Base-by-base conservation (phyloP, 2,888 invertebrate genomes). In the Eupithecia insigniata region DNA sequence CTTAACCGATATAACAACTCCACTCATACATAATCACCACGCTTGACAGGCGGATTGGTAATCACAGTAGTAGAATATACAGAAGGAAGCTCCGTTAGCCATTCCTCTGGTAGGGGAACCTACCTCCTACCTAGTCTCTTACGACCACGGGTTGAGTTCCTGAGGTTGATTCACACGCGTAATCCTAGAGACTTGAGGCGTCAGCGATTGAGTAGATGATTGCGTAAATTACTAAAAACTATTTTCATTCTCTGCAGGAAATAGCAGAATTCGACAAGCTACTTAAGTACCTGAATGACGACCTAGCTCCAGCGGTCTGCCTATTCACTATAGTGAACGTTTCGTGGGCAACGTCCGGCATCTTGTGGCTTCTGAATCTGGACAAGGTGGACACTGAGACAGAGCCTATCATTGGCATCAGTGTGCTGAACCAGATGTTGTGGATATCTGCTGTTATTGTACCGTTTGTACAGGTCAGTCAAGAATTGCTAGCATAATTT, bases 221-320 rank as follows among this genome's bases (percentile, higher is more conserved):
- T 34, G 7, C 1, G 7, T 34, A 10, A 8, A 34, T 10, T 34
- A n/a, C n/a, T n/a, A n/a, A n/a, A 55, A 34, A 0, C 34, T 32
- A 55, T 34, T 51, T 28, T 66, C 8, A 32, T 34, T 60, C 7
- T 60, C 10, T 71, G 79, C 84, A 97, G 97, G 97, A 97, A 92
- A 96, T 97, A 75, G 95, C 96, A 1, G 97, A 97, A 84, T 97
- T 97, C 80, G 96, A 96, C 74, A 97, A 97, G 83, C 90, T 97
- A 71, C 88, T 98, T 30, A 96, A 96, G 78, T 97, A 97, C 82
- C 94, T 98, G 62, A 98, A 98, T 87, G 95, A 96, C 77, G 96
- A 97, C 84, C 92, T 97, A 61, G 96, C 97, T 1, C 96, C 97
- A 0, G 96, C 97, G 1, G 96, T 97, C 6, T 97, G 97, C 83